A percentile compares a stretch with the other conserved stretches of the same genome.
phyloP scores from a whole-genome alignment of 2,888 invertebrate genomes.

The Yponomeuta plumbellus region DNA sequence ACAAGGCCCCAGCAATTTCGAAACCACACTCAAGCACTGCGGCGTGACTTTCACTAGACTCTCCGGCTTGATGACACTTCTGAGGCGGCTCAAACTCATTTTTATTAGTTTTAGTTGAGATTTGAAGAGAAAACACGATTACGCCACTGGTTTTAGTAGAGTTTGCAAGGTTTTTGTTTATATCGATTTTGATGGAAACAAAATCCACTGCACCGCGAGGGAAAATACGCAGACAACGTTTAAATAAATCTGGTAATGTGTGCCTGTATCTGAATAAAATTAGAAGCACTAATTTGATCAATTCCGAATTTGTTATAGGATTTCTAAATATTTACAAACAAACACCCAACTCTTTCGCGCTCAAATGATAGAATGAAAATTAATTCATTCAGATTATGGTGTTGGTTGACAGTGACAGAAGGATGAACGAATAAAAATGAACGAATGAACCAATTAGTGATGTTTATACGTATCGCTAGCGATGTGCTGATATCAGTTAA shows the following conservation, averaged over 20 bases:
- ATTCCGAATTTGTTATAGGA: background rate
- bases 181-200: background rate
- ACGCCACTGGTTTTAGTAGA: background rate
- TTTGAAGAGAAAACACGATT: background rate
- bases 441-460: slow-evolving; percentile 16
- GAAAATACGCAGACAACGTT: slow-evolving; percentile 30
- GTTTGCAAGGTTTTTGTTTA: background rate
- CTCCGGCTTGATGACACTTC: slow-evolving; percentile 45
- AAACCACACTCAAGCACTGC: slow-evolving; percentile 44
- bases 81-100: slow-evolving; percentile 68
- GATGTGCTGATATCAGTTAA: no score
- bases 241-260: background rate
- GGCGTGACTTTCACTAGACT: slow-evolving; percentile 62
- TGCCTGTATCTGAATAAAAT: background rate
- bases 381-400: background rate
- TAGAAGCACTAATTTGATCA: background rate
- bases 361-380: slow-evolving; percentile 46
- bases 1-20: slow-evolving; percentile 65
- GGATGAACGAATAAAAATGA: slow-evolving; percentile 17
- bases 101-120: slow-evolving; percentile 26
- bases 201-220: background rate
- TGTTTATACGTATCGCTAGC: background rate
- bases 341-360: slow-evolving; percentile 48
- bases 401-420: slow-evolving; percentile 15
- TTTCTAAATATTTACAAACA: slow-evolving; percentile 16